Conservation (phyloP, 1,140 invertebrate species). For the Papilio polytes region DNA sequence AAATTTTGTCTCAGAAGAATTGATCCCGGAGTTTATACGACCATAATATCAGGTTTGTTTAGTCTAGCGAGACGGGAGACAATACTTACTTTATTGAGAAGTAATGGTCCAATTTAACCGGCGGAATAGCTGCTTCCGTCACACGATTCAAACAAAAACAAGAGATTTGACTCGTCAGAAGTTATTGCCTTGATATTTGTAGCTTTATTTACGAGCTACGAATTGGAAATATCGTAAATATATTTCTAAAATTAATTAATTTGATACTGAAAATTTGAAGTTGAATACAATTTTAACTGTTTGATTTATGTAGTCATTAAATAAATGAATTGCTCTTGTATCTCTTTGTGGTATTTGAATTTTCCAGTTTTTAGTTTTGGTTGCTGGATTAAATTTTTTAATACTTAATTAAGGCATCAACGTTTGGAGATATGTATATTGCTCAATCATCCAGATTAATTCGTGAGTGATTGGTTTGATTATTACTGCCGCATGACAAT, state of each 20-base stretch:
- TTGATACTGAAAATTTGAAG: not conserved
- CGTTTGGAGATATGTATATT: not conserved
- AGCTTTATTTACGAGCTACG: conserved; percentile 8
- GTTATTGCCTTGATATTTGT: conserved; percentile 9
- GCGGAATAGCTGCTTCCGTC: conserved; percentile 38
- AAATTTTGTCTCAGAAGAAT: not conserved
- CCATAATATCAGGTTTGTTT: conserved; percentile 28
- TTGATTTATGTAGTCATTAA: no score
- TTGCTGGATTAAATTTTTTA: not conserved
- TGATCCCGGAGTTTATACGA: conserved; percentile 27
- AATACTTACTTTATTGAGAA: conserved; percentile 36
- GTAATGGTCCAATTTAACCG: conserved; percentile 37
- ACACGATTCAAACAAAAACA: conserved; percentile 29
- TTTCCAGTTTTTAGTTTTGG: no score
- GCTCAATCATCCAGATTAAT: not conserved
- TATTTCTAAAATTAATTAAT: not conserved
- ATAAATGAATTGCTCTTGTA: no score
- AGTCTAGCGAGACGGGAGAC: conserved; percentile 18
- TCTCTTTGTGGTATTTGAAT: no score
- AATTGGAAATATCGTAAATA: not conserved
- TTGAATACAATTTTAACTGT: not conserved
- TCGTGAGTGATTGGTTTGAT: conserved; percentile 4
- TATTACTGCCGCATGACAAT: conserved; percentile 11
- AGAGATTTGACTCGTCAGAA: conserved; percentile 18
- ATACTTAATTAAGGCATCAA: not conserved